These are phyloP conservation scores for Aphidoletes aphidimyza DNA, from an alignment of 2,888 invertebrate genomes.

Conservation along the genomic window DNA sequence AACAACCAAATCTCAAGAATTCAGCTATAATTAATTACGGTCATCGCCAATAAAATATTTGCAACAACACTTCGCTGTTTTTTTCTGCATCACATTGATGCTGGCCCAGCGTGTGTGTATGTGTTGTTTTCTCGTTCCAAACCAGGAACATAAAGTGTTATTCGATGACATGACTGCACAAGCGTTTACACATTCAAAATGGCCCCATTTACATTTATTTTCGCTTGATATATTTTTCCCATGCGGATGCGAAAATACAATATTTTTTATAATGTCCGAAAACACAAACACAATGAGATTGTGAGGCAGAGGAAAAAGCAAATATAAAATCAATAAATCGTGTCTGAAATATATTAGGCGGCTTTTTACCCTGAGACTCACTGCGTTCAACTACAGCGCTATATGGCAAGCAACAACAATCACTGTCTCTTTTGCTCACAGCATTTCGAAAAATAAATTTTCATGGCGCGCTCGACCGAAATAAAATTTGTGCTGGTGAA, in stretches of 20 bases:
- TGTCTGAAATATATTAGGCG: slow-evolving; percentile 53
- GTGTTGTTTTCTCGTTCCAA: neutral
- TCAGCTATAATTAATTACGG: slow-evolving; percentile 35
- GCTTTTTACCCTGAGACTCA: slow-evolving; percentile 9
- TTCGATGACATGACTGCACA: slow-evolving; percentile 28
- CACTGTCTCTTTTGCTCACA: neutral
- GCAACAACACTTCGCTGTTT: neutral
- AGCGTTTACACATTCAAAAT: slow-evolving; percentile 22
- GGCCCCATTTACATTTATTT: slow-evolving; percentile 35
- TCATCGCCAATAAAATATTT: slow-evolving; percentile 23
- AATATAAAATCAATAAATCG: slow-evolving; percentile 53
- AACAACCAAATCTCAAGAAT: slow-evolving; percentile 8
- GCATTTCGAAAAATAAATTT: neutral
- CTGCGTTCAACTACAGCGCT: no score
- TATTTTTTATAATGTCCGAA: neutral
- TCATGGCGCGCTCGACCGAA: slow-evolving; percentile 15
- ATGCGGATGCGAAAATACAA: slow-evolving; percentile 32
- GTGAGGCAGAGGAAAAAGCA: slow-evolving; percentile 48
- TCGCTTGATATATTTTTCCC: slow-evolving; percentile 32
- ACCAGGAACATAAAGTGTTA: slow-evolving; percentile 33
- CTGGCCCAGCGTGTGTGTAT: neutral
- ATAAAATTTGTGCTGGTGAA: no score
- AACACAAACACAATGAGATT: slow-evolving; percentile 24
- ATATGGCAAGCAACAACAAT: neutral
- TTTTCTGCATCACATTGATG: neutral